Conservation (phyloP, 2,888 invertebrate species). For the Chirona hameri region DNA sequence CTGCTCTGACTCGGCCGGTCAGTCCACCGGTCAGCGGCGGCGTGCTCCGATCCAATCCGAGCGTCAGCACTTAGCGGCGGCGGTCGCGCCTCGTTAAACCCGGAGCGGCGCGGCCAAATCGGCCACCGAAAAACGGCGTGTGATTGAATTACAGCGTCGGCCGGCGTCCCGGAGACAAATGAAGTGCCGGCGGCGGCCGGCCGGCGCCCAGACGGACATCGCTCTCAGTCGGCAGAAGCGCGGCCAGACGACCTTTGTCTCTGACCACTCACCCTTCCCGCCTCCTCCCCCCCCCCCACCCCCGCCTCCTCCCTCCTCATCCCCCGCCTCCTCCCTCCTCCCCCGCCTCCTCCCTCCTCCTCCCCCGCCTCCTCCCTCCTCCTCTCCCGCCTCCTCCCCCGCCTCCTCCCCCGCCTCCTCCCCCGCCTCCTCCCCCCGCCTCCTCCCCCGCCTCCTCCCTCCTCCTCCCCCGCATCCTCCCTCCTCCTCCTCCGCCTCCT, state of each 20-base stretch:
- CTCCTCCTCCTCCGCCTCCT: no score
- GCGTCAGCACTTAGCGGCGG: background rate
- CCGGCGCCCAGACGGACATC: background rate
- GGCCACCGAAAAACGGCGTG: background rate
- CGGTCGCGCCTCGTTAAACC: background rate
- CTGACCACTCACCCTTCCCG: background rate
- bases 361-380: no score
- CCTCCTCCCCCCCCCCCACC: background rate
- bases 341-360: no score
- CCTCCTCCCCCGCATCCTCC: no score
- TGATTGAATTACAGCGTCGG: background rate
- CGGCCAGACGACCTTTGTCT: background rate
- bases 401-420: no score
- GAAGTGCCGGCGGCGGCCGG: background rate
- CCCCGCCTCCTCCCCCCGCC: no score
- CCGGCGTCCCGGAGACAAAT: background rate
- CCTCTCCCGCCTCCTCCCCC: no score
- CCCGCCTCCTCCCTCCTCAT: no score
- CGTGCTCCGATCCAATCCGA: background rate
- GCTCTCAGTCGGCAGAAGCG: background rate
- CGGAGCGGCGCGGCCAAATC: background rate
- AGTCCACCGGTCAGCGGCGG: background rate
- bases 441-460: no score
- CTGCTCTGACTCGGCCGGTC: background rate
- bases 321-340: no score